Evolutionary conservation across 2,113 vertebrate genomes (phyloP).

Genomic region (Catharus fuscescens): DNA sequence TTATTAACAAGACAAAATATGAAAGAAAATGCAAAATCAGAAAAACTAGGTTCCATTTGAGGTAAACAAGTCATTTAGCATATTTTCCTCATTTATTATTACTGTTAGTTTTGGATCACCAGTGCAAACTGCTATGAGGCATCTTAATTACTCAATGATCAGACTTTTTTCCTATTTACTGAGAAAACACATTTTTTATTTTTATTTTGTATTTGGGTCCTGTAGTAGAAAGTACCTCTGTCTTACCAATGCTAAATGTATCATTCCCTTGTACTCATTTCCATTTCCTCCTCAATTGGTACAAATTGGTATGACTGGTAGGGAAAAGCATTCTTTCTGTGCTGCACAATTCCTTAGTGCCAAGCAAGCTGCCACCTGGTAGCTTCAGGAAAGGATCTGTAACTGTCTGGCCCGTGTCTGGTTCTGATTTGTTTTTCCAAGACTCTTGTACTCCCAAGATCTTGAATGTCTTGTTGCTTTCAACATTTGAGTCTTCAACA

Average conservation of each 20-base stretch:
- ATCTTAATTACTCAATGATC: background rate
- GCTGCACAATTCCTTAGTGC: background rate
- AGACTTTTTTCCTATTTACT: background rate
- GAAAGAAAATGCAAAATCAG: background rate
- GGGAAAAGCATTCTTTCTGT: background rate
- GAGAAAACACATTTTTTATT: background rate
- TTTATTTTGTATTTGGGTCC: background rate
- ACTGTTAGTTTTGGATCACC: background rate
- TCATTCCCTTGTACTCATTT: background rate
- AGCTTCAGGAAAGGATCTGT: background rate
- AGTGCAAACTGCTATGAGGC: background rate
- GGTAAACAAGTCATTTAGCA: fast-evolving
- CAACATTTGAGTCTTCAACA: background rate
- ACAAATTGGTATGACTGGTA: fast-evolving
- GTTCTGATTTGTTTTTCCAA: background rate
- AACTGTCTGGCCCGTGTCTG: background rate
- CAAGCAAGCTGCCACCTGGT: background rate
- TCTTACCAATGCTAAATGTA: background rate
- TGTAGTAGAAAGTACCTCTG: background rate
- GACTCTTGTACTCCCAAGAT: background rate
- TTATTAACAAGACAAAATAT: background rate
- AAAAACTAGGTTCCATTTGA: background rate
- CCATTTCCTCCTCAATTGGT: background rate
- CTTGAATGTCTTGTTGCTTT: background rate
- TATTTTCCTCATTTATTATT: background rate